Percentiles rank a stretch among this genome's conserved stretches.
These are phyloP conservation scores for Ennomos fuscantarius DNA, from an alignment of 2,888 invertebrate genomes.

Conservation along the genomic window DNA sequence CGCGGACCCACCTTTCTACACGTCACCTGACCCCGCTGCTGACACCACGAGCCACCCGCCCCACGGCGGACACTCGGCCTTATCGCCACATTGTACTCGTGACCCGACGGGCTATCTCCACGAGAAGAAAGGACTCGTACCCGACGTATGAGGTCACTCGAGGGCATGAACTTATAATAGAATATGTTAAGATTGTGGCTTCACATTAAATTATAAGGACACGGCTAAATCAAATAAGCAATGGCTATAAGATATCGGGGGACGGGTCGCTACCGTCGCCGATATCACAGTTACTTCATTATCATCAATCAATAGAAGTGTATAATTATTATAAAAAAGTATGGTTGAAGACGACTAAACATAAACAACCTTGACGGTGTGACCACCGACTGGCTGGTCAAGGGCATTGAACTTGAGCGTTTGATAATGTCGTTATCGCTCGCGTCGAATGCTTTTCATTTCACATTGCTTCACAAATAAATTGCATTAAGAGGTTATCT, in stretches of 20 bases:
- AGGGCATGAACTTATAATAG: not conserved
- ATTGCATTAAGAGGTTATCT: slow-evolving; percentile 27
- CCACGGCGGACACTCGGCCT: slow-evolving; percentile 21
- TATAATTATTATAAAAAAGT: too few relatives aligned
- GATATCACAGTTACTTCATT: too few relatives aligned
- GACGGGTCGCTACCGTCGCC: too few relatives aligned
- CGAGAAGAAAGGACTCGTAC: not conserved
- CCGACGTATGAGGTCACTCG: not conserved
- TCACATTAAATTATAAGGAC: not conserved
- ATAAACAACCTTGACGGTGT: slow-evolving; percentile 9
- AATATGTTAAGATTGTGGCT: too few relatives aligned
- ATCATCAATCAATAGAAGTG: too few relatives aligned
- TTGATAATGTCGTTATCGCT: slow-evolving; percentile 24
- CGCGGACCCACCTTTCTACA: slow-evolving; percentile 58
- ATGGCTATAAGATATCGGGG: not conserved
- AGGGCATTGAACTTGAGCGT: slow-evolving; percentile 25
- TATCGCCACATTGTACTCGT: slow-evolving; percentile 10
- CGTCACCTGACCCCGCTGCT: slow-evolving; percentile 56
- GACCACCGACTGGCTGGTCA: slow-evolving; percentile 7
- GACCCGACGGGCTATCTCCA: slow-evolving; percentile 25
- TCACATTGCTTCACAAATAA: slow-evolving; percentile 8
- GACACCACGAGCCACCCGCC: slow-evolving; percentile 42
- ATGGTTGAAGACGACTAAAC: slow-evolving; percentile 1
- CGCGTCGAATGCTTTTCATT: slow-evolving; percentile 11
- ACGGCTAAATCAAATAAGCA: not conserved